phyloP scores from a whole-genome alignment of 2,797 vertebrate genomes.

The Trichosurus vulpecula region DNA sequence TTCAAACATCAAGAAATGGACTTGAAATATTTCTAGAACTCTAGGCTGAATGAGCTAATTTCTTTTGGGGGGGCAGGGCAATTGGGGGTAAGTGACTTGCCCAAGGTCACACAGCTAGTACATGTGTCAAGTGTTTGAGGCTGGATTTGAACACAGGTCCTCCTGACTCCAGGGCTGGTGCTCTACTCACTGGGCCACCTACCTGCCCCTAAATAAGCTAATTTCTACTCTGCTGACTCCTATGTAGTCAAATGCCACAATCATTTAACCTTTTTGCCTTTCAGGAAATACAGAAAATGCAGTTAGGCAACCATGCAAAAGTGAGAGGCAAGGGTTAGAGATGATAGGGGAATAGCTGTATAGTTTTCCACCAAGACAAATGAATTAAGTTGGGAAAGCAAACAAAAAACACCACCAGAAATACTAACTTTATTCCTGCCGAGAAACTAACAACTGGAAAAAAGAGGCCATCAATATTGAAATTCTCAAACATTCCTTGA shows the following conservation, averaged over 20 bases:
- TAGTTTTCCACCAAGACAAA: neutral
- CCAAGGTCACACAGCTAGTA: too few species aligned
- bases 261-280: neutral
- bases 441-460: slow-evolving; percentile 97
- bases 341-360: neutral
- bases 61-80: too few species aligned
- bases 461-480: slow-evolving; percentile 96
- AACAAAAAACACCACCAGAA: neutral
- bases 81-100: too few species aligned
- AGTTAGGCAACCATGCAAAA: slow-evolving; percentile 34
- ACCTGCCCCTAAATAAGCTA: too few species aligned
- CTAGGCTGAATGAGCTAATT: neutral
- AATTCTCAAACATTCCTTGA: slow-evolving; percentile 99
- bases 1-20: neutral
- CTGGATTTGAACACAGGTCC: too few species aligned
- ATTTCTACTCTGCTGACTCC: neutral
- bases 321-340: slow-evolving; percentile 25
- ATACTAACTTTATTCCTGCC: slow-evolving; percentile 95
- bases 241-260: neutral
- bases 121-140: too few species aligned
- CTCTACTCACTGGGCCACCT: too few species aligned
- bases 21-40: neutral
- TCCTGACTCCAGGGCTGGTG: too few species aligned
- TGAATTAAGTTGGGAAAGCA: neutral
- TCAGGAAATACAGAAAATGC: slow-evolving; percentile 8